phyloP scores from a whole-genome alignment of 2,888 invertebrate species.

The Euzophera pinguis region DNA sequence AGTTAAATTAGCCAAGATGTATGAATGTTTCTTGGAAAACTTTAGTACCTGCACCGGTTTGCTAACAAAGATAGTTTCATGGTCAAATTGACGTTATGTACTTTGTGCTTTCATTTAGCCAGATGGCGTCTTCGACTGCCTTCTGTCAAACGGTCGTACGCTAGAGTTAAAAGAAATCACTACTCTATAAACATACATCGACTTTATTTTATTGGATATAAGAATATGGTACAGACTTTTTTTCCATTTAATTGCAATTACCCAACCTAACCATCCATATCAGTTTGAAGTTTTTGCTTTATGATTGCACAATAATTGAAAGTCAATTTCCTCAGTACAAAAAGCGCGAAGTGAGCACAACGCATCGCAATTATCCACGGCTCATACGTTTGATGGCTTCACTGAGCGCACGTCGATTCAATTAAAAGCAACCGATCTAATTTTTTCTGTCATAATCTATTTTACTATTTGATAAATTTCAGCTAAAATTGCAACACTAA shows the following conservation, averaged over 20 bases:
- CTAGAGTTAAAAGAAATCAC: too few relatives aligned
- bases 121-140: too few relatives aligned
- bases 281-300: background rate
- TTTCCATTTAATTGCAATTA: background rate
- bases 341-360: conserved; percentile 18
- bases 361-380: conserved; percentile 48
- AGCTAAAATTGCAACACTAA: conserved; percentile 50
- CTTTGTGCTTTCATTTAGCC: too few relatives aligned
- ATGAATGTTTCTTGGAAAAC: too few relatives aligned
- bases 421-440: conserved; percentile 46
- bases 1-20: too few relatives aligned
- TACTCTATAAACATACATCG: too few relatives aligned
- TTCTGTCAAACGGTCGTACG: too few relatives aligned
- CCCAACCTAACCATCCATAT: background rate
- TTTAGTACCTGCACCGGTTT: too few relatives aligned
- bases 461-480: conserved; percentile 66
- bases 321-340: conserved; percentile 13
- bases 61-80: too few relatives aligned
- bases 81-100: too few relatives aligned
- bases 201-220: too few relatives aligned
- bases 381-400: conserved; percentile 47
- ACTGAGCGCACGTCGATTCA: conserved; percentile 43
- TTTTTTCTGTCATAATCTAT: conserved; percentile 52
- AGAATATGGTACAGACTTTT: too few relatives aligned
- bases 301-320: conserved; percentile 19